These are phyloP conservation scores for Rhagoletis pomonella DNA, from an alignment of 1,140 invertebrate species.

Conservation along the genomic window DNA sequence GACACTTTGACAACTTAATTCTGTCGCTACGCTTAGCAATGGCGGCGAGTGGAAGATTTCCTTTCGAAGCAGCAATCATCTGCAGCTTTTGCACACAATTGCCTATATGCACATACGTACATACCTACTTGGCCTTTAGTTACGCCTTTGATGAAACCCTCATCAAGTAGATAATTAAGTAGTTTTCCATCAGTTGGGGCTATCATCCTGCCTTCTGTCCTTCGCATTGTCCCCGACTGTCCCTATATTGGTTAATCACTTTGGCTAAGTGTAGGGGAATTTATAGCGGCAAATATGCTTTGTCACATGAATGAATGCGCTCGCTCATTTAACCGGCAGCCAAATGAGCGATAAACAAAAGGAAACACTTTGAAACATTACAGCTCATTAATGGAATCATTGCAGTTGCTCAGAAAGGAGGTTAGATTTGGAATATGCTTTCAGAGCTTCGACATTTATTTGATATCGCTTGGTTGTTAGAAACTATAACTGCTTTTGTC, in stretches of 20 bases:
- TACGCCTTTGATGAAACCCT: not conserved
- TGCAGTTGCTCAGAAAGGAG: not conserved
- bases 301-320: constrained; percentile 32
- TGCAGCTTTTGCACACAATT: constrained; percentile 5
- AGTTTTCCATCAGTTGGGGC: constrained; percentile 31
- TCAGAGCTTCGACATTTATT: not conserved
- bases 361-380: constrained; percentile 26
- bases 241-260: not conserved
- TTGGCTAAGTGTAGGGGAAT: constrained; percentile 10
- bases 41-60: not conserved
- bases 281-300: constrained; percentile 43
- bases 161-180: constrained; percentile 45
- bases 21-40: constrained; percentile 21
- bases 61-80: not conserved
- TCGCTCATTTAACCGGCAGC: not conserved
- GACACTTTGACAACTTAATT: constrained; percentile 52
- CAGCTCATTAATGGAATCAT: constrained; percentile 16
- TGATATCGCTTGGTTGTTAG: not conserved
- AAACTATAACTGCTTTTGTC: not conserved
- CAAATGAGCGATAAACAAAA: not conserved
- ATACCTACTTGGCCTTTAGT: not conserved
- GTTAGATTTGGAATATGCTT: not conserved
- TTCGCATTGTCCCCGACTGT: not conserved
- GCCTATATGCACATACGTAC: not conserved
- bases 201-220: not conserved